phyloP scores from a whole-genome alignment of 2,797 vertebrate genomes.

The Peromyscus eremicus region DNA sequence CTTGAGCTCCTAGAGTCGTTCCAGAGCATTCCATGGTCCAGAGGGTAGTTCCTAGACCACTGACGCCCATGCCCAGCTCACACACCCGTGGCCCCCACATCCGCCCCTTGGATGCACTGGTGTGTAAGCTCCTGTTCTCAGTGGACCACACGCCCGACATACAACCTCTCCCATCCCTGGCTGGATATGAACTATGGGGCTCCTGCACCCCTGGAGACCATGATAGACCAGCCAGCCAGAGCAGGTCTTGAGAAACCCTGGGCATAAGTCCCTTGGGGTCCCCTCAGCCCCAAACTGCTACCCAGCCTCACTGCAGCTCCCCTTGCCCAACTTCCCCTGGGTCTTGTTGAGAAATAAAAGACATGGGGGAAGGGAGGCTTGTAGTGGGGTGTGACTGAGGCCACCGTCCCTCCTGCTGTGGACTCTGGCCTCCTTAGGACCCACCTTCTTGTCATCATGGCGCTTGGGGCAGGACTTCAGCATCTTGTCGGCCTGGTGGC shows the following conservation, averaged over 20 bases:
- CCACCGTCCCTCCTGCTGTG: neutral
- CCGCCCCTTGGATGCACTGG: neutral
- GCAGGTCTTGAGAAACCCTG: neutral
- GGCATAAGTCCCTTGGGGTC: neutral
- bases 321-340: slow-evolving; percentile 55
- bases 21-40: neutral
- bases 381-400: neutral
- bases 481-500: fast-evolving
- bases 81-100: neutral
- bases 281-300: neutral
- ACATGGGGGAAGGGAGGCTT: neutral
- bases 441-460: neutral
- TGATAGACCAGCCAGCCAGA: neutral
- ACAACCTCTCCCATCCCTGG: too few species aligned
- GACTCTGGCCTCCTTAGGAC: neutral
- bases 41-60: neutral
- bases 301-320: neutral
- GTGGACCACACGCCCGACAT: neutral
- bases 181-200: too few species aligned
- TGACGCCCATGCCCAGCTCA: fast-evolving
- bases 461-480: neutral
- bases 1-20: neutral
- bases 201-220: neutral
- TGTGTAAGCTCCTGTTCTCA: neutral
- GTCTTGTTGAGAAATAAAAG: neutral